These are phyloP conservation scores for Spea hammondii DNA, from an alignment of 2,797 vertebrate species.

Conservation along the genomic window DNA sequence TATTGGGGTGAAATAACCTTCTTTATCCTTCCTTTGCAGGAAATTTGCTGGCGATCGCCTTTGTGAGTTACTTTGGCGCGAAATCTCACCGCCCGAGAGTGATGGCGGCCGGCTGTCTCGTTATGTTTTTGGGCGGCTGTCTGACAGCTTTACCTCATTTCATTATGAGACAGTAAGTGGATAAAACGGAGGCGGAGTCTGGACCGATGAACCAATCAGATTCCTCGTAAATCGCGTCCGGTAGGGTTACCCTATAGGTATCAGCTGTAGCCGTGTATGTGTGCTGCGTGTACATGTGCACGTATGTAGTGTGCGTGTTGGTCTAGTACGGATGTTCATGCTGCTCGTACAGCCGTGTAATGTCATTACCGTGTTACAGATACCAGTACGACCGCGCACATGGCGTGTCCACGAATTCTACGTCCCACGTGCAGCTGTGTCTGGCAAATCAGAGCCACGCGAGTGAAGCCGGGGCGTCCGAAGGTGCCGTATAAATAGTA, in stretches of 20 bases:
- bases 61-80: constrained; percentile 91
- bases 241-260: too few relatives aligned
- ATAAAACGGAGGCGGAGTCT: too few relatives aligned
- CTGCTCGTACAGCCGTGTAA: too few relatives aligned
- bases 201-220: too few relatives aligned
- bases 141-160: constrained; percentile 88
- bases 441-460: constrained; percentile 57
- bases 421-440: constrained; percentile 63
- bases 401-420: constrained; percentile 57
- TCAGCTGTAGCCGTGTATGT: too few relatives aligned
- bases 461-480: constrained; percentile 17
- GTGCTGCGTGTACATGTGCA: not conserved
- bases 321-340: too few relatives aligned
- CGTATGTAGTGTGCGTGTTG: constrained; percentile 12
- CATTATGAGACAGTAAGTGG: constrained; percentile 82
- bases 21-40: constrained; percentile 63
- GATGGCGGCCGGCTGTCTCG: constrained; percentile 83
- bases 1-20: not conserved
- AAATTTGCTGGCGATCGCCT: constrained; percentile 84
- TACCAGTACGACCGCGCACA: constrained; percentile 67
- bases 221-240: too few relatives aligned
- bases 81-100: constrained; percentile 90
- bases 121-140: constrained; percentile 89
- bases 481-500: constrained; percentile 9
- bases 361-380: constrained; percentile 51